Percentiles rank a stretch among this genome's conserved stretches.
phyloP scores from a whole-genome alignment of 1,140 invertebrate genomes.

The Hycleus phaleratus region DNA sequence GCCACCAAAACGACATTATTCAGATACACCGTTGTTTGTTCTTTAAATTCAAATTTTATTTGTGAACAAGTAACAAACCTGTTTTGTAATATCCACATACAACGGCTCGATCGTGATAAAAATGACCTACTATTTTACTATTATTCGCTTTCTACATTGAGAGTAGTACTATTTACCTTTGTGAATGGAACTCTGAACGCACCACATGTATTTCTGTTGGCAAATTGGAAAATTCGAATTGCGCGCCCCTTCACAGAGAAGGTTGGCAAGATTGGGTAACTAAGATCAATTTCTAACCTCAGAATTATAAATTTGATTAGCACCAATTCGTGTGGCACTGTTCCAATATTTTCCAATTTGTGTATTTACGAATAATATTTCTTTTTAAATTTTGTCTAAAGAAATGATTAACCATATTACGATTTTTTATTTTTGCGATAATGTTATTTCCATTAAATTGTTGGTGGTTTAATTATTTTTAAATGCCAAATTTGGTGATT shows the following conservation, averaged over 20 bases:
- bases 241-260: too few species aligned
- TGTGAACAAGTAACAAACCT: constrained; percentile 1
- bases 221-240: too few species aligned
- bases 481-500: too few species aligned
- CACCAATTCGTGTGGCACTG: neutral
- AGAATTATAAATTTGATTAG: neutral
- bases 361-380: neutral
- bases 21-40: too few species aligned
- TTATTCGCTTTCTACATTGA: constrained; percentile 14
- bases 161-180: constrained; percentile 10
- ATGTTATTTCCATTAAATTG: too few species aligned
- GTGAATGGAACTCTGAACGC: constrained; percentile 13
- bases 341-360: neutral
- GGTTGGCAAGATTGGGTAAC: too few species aligned
- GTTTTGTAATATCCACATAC: constrained; percentile 7
- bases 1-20: too few species aligned
- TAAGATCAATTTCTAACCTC: too few species aligned
- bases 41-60: too few species aligned
- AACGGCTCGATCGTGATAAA: constrained; percentile 7
- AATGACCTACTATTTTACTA: constrained; percentile 20
- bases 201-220: constrained; percentile 1
- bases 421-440: too few species aligned
- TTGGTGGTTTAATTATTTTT: too few species aligned
- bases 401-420: neutral
- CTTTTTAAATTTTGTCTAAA: neutral